Conservation (phyloP, 2,113 vertebrate species). For the Probosciger aterrimus region DNA sequence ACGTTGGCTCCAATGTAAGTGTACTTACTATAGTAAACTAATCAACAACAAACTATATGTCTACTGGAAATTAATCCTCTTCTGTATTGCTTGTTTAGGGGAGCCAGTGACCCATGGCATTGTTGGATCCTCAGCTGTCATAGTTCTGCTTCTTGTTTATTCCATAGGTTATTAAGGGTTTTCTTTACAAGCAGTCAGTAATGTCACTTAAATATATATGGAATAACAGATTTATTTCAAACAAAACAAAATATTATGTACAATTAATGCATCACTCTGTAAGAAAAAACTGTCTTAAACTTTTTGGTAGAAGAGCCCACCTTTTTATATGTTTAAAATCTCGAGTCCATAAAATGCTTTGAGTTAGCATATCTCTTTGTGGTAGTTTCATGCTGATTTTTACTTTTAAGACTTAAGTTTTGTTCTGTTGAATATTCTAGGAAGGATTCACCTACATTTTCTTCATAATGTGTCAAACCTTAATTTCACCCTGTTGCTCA, state of each 20-base stretch:
- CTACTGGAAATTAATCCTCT: neutral
- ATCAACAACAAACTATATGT: accelerated
- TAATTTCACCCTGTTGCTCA: neutral
- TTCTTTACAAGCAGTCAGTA: neutral
- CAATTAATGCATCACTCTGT: neutral
- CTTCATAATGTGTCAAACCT: neutral
- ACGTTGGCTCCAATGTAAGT: neutral
- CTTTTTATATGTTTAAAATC: neutral
- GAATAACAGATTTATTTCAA: neutral
- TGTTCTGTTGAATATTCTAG: neutral
- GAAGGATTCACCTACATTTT: neutral
- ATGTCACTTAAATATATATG: neutral
- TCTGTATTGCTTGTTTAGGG: neutral
- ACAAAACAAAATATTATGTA: neutral
- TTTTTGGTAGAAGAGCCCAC: neutral
- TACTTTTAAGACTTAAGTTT: neutral
- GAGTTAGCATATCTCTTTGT: neutral
- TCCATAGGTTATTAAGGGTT: neutral
- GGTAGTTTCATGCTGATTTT: neutral
- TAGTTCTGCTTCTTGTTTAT: neutral
- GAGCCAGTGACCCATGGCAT: neutral
- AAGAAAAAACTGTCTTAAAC: neutral
- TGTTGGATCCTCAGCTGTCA: neutral
- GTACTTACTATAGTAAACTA: neutral
- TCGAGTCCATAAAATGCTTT: neutral